A percentile compares a stretch with the other conserved stretches of the same genome.
These are phyloP conservation scores for Ochropacha duplaris DNA, from an alignment of 2,888 invertebrate species.

Conservation along the genomic window DNA sequence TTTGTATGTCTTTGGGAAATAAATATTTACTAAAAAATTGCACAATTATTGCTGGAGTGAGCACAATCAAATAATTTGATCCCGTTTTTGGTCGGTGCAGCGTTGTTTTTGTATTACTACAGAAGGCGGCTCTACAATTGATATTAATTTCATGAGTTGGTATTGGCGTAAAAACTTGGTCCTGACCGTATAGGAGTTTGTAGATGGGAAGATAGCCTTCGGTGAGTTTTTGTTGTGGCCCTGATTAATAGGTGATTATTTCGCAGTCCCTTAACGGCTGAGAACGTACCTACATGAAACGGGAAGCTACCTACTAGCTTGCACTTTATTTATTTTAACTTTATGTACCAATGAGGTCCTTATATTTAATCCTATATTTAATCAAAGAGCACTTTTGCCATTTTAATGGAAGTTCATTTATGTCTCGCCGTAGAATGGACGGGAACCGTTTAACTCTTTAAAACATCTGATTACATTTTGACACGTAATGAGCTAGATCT, in stretches of 20 bases:
- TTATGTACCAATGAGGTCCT: too few species aligned
- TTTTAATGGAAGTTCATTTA: too few species aligned
- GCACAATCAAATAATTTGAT: not conserved
- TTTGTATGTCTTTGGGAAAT: not conserved
- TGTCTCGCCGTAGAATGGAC: too few species aligned
- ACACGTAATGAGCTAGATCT: too few species aligned
- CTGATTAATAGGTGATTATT: conserved; percentile 11
- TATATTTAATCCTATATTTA: too few species aligned
- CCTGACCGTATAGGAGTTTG: conserved; percentile 6
- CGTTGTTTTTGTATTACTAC: conserved; percentile 36
- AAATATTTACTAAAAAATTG: not conserved
- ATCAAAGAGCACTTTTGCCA: too few species aligned
- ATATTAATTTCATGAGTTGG: conserved; percentile 71
- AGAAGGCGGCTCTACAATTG: conserved; percentile 58
- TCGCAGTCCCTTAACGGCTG: conserved; percentile 6
- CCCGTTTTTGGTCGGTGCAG: not conserved
- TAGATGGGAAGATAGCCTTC: conserved; percentile 4
- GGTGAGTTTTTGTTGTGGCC: conserved; percentile 7
- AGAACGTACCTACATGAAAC: not conserved
- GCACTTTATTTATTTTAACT: too few species aligned
- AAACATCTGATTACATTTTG: too few species aligned
- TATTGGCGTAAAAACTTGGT: conserved; percentile 51
- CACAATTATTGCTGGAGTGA: not conserved
- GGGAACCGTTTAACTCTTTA: too few species aligned
- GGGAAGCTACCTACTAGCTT: not conserved